Base-by-base conservation (phyloP, 2,113 vertebrate species). In the Caloenas nicobarica region DNA sequence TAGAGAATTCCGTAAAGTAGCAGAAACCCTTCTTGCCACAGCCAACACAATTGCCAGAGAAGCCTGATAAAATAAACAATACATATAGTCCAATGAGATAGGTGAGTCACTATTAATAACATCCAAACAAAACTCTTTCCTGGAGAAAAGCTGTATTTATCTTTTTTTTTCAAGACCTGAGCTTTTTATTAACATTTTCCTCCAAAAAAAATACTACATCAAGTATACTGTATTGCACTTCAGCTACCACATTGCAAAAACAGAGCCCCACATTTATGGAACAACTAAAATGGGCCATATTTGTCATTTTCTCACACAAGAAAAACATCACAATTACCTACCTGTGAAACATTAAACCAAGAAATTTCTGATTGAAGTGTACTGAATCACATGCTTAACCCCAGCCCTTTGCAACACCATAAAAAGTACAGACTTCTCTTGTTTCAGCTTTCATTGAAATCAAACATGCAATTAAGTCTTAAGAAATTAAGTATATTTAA, bases 1-100 rank as follows among this genome's bases (percentile, higher is more conserved):
- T 98, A 96, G 99, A 99, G 96, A 99, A 99, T 90, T 99, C 99
- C 0, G 99, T 99, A 98, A 99, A 99, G 97, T 99, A 99, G 54
- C 99, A 99, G 96, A 99, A 99, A 50, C 99, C 99, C 94, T 99
- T 99, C 97, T 99, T 99, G 81, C 99, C 99, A 86, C 99, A 99
- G 96, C 99, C 99, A 84, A 99, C 98, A 28, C 99, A 99, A 93
- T 99, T 99, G 93, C 99, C 99, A 12, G 98, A 99, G 95, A 99
- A 99, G 34, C 99, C 99, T 99, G 84, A 57, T 83, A 95, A 90
- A 86, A 89, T 57, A 93, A 93, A 93, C 65, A 85, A 92, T 62
- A 95, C 44, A 94, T 21, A 91, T 71, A 81, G 90, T 86, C 68
- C 76, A 69, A 2, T 96, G 57, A 97, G 82, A 93, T 57, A 95